Evolutionary conservation across 2,888 invertebrate genomes (phyloP), one percentile per base, ranked within the genome.

Genomic region (Dilophus febrilis): DNA sequence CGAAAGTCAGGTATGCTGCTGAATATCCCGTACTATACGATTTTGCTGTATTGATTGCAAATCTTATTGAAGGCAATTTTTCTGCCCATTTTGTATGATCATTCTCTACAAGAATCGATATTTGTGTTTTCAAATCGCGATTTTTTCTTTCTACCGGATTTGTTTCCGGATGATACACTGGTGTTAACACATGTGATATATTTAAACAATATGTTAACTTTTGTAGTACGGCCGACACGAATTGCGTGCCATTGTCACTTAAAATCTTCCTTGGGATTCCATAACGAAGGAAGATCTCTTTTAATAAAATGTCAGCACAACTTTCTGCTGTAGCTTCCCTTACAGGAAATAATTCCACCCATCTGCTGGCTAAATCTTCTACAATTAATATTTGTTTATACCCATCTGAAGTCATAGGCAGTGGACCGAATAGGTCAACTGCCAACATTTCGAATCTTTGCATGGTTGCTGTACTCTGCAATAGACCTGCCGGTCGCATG

Each of bases 71-170:
- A 1, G 57, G 48, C 2, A 62, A 39, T 3, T 51, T 46, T 1
- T 50, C 47, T 3, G 45, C 28, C 57, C 57, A 61, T 3, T 14
- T 26, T 1, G 33, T 16, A 37, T 58, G 58, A 7, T 53, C 29
- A 5, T 50, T 45, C 1, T 48, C 46, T 0, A 51, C 49, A 3
- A 51, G 40, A 7, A 58, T 55, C 1, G 49, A 47, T 1, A 58
- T 40, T 43, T 50, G 51, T 0, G 53, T 45, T 30, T 58, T 58
- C 8, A 57, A n/a, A n/a, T n/a, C n/a, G n/a, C n/a, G n/a, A n/a
- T n/a, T n/a, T n/a, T n/a, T n/a, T n/a, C n/a, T n/a, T 22, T 56
- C 55, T 0, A 55, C 55, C 0, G 55, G 53, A 32, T 57, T 57
- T 0, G 51, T 46, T 14, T 46, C 45, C 0, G 53, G 53, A 14